These are phyloP conservation scores for Neomorphus geoffroyi DNA, from an alignment of 2,797 vertebrate species.

Conservation along the genomic window DNA sequence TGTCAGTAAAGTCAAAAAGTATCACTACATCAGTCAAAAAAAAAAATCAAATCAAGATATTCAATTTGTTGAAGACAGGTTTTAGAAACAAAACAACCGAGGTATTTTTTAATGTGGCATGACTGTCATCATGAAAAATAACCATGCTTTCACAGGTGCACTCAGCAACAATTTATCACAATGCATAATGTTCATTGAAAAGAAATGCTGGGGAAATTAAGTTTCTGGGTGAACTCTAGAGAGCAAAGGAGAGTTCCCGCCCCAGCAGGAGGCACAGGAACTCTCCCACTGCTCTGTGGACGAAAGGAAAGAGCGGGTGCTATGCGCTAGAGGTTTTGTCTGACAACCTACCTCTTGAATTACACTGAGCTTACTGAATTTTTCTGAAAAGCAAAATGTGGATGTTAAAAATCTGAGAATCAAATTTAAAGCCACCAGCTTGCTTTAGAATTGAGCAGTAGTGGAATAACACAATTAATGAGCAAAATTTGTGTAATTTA, in stretches of 20 bases:
- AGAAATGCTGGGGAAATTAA: not conserved
- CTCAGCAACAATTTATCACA: not conserved
- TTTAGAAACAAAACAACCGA: not conserved
- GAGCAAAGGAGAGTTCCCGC: not conserved
- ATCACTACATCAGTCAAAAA: not conserved
- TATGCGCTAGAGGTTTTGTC: not conserved
- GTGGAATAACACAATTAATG: not conserved
- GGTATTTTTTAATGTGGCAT: not conserved
- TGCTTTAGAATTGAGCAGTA: not conserved
- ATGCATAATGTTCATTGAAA: not conserved
- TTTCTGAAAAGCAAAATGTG: not conserved
- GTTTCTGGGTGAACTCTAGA: not conserved
- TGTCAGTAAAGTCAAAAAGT: not conserved
- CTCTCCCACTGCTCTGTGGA: not conserved
- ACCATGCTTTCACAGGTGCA: not conserved
- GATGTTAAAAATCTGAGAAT: not conserved
- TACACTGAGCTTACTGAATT: fast-evolving
- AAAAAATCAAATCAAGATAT: not conserved
- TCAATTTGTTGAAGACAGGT: not conserved
- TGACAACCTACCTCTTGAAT: not conserved
- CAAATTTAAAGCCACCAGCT: not conserved
- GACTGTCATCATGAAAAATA: not conserved
- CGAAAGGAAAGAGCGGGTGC: not conserved
- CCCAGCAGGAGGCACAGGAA: fast-evolving
- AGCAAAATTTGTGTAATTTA: not conserved